These are phyloP conservation scores for Leptarthrus brevirostris DNA, from an alignment of 2,888 invertebrate genomes.

Conservation along the genomic window DNA sequence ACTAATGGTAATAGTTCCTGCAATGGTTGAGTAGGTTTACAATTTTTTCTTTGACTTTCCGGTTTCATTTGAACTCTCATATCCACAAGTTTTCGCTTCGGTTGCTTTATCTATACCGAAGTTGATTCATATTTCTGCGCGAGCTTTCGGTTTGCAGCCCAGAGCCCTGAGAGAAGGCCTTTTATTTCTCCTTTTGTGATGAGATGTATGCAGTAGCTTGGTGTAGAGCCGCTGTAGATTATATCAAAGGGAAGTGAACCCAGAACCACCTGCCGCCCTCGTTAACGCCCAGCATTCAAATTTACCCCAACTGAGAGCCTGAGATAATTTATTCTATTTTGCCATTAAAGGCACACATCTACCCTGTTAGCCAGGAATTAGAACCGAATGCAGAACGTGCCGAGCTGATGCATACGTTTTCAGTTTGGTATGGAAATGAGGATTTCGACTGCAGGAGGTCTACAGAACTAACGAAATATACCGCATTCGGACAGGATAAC, in stretches of 20 bases:
- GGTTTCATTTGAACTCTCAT: constrained; percentile 35
- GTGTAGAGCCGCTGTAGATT: no score
- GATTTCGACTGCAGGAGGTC: background rate
- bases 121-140: constrained; percentile 37
- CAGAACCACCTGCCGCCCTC: no score
- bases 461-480: no score
- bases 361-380: constrained; percentile 27
- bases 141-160: background rate
- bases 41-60: constrained; percentile 24
- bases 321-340: background rate
- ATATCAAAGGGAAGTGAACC: no score
- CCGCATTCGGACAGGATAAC: no score
- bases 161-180: no score
- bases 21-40: no score
- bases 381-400: constrained; percentile 12
- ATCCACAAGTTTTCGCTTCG: constrained; percentile 30
- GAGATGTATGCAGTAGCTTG: no score
- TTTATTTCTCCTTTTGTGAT: no score
- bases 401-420: constrained; percentile 30
- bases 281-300: no score
- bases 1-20: no score
- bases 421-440: constrained; percentile 41
- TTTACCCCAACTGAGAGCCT: no score
- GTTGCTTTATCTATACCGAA: constrained; percentile 26
- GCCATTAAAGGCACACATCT: constrained; percentile 13